Evolutionary conservation across 2,888 invertebrate species (phyloP), one percentile per base, ranked within the genome.

Genomic region (Drosophila niveifrons): DNA sequence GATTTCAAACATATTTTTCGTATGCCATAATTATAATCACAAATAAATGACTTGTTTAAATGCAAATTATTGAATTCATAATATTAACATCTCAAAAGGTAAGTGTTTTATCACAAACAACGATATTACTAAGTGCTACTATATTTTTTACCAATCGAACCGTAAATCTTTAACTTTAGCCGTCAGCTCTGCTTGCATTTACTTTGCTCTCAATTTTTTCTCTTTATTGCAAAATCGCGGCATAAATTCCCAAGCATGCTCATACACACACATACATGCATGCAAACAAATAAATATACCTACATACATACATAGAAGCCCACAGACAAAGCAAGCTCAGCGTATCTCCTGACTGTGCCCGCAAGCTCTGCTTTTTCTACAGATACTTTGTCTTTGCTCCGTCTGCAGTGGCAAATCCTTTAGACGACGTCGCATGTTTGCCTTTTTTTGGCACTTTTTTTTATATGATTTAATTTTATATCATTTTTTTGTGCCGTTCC

Each of bases 401-500:
- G 83, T 77, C 83, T 86, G 81, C 78, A 52, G 41, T 86, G 78
- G 88, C 88, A 77, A 84, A 84, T 89, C 89, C 89, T 84, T 88
- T 87, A 64, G 88, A 83, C 86, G 75, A 88, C 87, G 66, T 88
- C 72, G 83, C 89, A 88, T 89, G 85, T 55, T 88, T 81, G 82
- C 75, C 65, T 72, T 72, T 86, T 83, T 67, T 72, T 65, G 80
- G 76, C 72, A 76, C 77, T 53, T 66, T 67, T 59, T 61, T 73
- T 77, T 59, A 61, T 78, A 67, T 71, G 72, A 82, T 82, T 85
- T 80, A 61, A 84, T 81, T 89, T 84, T 53, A 69, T 66, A 66
- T 79, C 31, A 50, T 53, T 55, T 55, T 51, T 50, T 53, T 44
- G 17, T 10, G 4, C 28, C 53, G 18, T 43, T 29, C 41, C 53